Conservation (phyloP, 1,140 invertebrate species). For the Oedothorax gibbosus region DNA sequence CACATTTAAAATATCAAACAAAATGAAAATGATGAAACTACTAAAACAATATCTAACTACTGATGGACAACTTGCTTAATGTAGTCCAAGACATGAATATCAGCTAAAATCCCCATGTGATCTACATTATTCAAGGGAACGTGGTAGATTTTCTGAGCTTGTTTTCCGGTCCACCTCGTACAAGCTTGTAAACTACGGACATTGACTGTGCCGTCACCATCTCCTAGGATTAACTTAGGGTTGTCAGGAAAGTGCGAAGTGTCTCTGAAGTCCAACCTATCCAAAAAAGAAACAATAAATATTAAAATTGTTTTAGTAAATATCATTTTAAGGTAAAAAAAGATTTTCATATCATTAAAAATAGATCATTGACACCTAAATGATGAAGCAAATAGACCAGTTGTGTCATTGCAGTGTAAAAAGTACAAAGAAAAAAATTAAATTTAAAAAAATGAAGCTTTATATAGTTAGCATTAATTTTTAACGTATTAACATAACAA, state of each 20-base stretch:
- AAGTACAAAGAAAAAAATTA: too few species aligned
- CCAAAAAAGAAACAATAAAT: constrained; percentile 62
- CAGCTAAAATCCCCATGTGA: constrained; percentile 80
- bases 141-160: constrained; percentile 76
- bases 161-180: constrained; percentile 76
- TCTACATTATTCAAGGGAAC: constrained; percentile 76
- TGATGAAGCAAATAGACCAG: too few species aligned
- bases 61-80: constrained; percentile 64
- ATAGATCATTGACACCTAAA: too few species aligned
- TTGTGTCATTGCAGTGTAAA: too few species aligned
- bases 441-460: too few species aligned
- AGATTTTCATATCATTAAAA: too few species aligned
- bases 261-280: constrained; percentile 72
- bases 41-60: constrained; percentile 11
- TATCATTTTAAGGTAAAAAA: background rate
- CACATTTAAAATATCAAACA: background rate
- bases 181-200: constrained; percentile 85
- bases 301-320: too few species aligned
- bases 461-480: too few species aligned
- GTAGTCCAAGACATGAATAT: constrained; percentile 68
- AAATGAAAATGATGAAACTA: constrained; percentile 7
- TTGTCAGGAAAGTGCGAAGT: constrained; percentile 74
- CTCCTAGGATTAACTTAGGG: constrained; percentile 80
- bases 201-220: constrained; percentile 98
- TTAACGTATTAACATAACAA: too few species aligned